Conservation (phyloP, 2,113 vertebrate species). For the Muntiacus reevesi region DNA sequence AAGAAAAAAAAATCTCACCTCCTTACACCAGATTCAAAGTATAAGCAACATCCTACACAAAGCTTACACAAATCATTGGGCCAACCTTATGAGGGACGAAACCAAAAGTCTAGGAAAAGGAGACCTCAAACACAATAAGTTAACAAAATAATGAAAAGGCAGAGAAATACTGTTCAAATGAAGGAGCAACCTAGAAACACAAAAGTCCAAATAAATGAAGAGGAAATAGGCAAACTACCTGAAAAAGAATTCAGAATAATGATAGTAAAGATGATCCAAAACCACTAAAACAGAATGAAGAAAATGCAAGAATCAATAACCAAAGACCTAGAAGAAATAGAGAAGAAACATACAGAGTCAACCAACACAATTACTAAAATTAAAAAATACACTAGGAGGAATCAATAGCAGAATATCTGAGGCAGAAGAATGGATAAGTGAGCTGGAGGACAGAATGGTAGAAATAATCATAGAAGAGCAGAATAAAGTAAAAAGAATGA, state of each 20-base stretch:
- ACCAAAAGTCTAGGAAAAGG: neutral
- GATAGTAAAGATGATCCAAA: neutral
- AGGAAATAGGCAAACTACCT: neutral
- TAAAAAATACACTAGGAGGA: too few species aligned
- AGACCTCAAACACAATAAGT: neutral
- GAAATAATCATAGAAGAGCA: too few species aligned
- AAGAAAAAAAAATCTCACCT: neutral
- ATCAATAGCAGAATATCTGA: too few species aligned
- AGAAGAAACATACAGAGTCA: too few species aligned
- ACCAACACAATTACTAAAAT: too few species aligned
- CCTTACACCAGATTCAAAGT: neutral
- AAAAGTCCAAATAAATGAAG: neutral
- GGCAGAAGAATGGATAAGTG: too few species aligned
- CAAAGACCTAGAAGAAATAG: too few species aligned
- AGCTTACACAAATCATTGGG: neutral
- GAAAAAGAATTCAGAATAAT: neutral
- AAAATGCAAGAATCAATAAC: too few species aligned
- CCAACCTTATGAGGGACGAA: neutral
- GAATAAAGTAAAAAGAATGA: too few species aligned
- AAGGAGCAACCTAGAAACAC: neutral
- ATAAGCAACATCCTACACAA: neutral
- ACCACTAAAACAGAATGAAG: too few species aligned
- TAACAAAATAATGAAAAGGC: neutral
- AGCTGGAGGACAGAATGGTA: too few species aligned
- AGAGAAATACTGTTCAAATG: neutral